phyloP scores from a whole-genome alignment of 2,888 invertebrate genomes.

The Lithophane ornitopus region DNA sequence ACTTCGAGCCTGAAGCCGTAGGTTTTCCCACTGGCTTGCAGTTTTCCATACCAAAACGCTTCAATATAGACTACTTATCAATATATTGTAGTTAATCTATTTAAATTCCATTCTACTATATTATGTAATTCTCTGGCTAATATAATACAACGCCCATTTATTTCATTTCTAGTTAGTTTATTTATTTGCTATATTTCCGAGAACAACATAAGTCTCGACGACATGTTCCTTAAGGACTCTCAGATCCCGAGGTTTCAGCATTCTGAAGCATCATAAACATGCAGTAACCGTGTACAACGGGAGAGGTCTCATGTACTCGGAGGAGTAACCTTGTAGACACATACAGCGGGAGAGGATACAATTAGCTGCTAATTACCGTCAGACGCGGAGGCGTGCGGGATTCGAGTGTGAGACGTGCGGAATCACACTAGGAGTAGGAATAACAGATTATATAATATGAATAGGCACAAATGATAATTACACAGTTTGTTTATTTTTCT shows the following conservation, averaged over 20 bases:
- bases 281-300: not conserved
- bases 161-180: too few relatives aligned
- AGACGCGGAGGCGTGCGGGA: constrained; percentile 3
- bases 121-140: too few relatives aligned
- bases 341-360: not conserved
- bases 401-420: not conserved
- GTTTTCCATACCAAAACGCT: too few relatives aligned
- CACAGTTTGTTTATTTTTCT: too few relatives aligned
- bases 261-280: not conserved
- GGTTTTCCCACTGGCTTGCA: too few relatives aligned
- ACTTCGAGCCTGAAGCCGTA: too few relatives aligned
- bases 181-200: not conserved
- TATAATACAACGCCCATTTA: too few relatives aligned
- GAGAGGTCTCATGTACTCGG: not conserved
- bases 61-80: too few relatives aligned
- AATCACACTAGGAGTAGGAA: too few relatives aligned
- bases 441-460: not conserved
- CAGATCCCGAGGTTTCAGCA: not conserved
- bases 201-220: not conserved
- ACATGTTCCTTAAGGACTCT: not conserved
- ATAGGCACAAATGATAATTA: not conserved
- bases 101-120: too few relatives aligned
- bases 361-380: constrained; percentile 41
- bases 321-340: not conserved
- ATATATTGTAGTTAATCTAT: too few relatives aligned